A percentile compares a stretch with the other conserved stretches of the same genome.
These are phyloP conservation scores for Chironomus tentans DNA, from an alignment of 2,888 invertebrate species.

Conservation along the genomic window DNA sequence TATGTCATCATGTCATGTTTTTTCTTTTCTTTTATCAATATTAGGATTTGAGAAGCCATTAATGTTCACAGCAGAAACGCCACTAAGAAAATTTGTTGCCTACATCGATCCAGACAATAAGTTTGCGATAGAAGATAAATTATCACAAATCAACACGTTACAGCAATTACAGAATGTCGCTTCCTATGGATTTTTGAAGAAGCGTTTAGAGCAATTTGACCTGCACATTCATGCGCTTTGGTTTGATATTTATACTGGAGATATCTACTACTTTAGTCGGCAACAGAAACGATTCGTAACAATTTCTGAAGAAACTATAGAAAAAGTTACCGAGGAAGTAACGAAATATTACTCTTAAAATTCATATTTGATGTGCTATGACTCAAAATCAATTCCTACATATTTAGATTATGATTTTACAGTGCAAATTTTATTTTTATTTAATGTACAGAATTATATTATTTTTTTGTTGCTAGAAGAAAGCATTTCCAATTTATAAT, in stretches of 20 bases:
- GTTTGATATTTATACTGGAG: slow-evolving; percentile 96
- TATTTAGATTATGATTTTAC: no score
- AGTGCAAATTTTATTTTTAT: no score
- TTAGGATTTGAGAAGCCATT: slow-evolving; percentile 57
- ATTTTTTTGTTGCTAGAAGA: not conserved
- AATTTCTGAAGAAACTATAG: slow-evolving; percentile 74
- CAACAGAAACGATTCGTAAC: slow-evolving; percentile 74
- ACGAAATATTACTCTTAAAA: slow-evolving; percentile 66
- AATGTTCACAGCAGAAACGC: slow-evolving; percentile 77
- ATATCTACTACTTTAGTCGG: slow-evolving; percentile 89
- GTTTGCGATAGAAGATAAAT: slow-evolving; percentile 80
- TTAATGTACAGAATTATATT: not conserved
- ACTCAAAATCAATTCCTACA: no score
- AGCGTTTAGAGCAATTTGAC: slow-evolving; percentile 68
- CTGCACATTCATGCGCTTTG: slow-evolving; percentile 88
- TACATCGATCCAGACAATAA: slow-evolving; percentile 89
- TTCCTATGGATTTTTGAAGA: slow-evolving; percentile 82
- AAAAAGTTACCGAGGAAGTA: slow-evolving; percentile 65
- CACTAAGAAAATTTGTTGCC: slow-evolving; percentile 79
- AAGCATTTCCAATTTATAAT: not conserved
- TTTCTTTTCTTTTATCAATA: not conserved
- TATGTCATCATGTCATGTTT: no score
- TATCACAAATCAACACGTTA: slow-evolving; percentile 89
- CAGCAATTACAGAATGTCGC: slow-evolving; percentile 89
- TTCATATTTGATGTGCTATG: no score